Conservation (phyloP, 2,113 vertebrate genomes). For the Nymphicus hollandicus region DNA sequence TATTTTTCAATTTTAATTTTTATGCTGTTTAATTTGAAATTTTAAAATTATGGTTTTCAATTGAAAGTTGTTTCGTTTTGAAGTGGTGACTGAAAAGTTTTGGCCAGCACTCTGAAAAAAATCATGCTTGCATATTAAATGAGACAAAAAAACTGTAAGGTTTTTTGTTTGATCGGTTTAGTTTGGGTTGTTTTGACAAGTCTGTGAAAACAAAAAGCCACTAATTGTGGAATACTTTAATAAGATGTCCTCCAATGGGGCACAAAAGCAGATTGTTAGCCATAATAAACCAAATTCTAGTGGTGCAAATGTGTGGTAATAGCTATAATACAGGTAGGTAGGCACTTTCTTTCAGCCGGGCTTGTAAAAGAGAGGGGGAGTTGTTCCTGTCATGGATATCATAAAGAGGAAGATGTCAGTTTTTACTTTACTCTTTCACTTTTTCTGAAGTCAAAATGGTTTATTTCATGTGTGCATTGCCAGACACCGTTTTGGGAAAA, state of each 20-base stretch:
- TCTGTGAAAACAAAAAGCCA: not conserved
- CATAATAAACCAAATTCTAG: not conserved
- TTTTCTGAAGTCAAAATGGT: not conserved
- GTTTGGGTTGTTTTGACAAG: not conserved
- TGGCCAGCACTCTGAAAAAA: not conserved
- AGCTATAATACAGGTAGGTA: not conserved
- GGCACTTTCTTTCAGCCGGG: not conserved
- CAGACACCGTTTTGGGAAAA: not conserved
- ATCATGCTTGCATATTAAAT: not conserved
- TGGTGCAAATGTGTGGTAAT: not conserved
- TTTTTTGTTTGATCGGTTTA: not conserved
- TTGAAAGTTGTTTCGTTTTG: not conserved
- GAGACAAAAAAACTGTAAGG: not conserved
- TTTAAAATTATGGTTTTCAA: not conserved
- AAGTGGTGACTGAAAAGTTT: not conserved
- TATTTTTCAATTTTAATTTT: not conserved
- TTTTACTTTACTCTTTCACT: not conserved
- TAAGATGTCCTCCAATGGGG: not conserved
- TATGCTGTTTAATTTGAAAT: not conserved
- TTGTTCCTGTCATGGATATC: not conserved
- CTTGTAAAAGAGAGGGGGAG: not conserved
- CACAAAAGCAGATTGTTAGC: not conserved
- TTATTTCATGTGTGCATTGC: not conserved
- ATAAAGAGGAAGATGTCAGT: not conserved
- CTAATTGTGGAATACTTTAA: not conserved